A percentile compares a stretch with the other conserved stretches of the same genome.
Evolutionary conservation across 1,140 invertebrate genomes (phyloP).

Genomic region (Drosophila auraria): DNA sequence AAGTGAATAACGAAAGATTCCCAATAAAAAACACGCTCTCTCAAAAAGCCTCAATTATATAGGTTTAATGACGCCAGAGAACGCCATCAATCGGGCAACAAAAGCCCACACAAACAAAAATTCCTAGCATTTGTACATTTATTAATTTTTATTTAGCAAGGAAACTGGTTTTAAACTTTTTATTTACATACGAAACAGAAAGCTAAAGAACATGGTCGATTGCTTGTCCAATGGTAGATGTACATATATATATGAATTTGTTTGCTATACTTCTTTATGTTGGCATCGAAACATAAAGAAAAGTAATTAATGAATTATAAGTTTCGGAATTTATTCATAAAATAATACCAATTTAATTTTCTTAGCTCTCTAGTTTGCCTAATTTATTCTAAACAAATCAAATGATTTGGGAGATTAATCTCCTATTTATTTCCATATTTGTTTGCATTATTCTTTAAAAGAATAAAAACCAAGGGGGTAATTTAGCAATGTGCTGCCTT

Average conservation of each 20-base stretch:
- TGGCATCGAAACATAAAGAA: too few species aligned
- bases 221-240: too few species aligned
- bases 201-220: background rate
- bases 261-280: background rate
- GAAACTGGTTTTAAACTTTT: constrained; percentile 3
- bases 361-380: too few species aligned
- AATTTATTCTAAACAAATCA: too few species aligned
- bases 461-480: too few species aligned
- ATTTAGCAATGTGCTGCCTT: background rate
- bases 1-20: constrained; percentile 4
- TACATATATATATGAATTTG: background rate
- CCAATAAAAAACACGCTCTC: background rate
- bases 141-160: background rate
- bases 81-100: background rate
- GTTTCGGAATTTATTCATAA: too few species aligned
- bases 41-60: constrained; percentile 2
- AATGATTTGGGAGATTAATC: too few species aligned
- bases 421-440: too few species aligned
- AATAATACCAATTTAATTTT: too few species aligned
- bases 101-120: constrained; percentile 5
- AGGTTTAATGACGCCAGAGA: constrained; percentile 2
- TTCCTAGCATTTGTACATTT: background rate
- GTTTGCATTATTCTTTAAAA: too few species aligned
- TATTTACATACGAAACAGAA: background rate
- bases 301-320: too few species aligned